Evolutionary conservation across 2,113 vertebrate genomes (phyloP), one percentile per base, ranked within the genome.

Genomic region (Ahaetulla prasina): DNA sequence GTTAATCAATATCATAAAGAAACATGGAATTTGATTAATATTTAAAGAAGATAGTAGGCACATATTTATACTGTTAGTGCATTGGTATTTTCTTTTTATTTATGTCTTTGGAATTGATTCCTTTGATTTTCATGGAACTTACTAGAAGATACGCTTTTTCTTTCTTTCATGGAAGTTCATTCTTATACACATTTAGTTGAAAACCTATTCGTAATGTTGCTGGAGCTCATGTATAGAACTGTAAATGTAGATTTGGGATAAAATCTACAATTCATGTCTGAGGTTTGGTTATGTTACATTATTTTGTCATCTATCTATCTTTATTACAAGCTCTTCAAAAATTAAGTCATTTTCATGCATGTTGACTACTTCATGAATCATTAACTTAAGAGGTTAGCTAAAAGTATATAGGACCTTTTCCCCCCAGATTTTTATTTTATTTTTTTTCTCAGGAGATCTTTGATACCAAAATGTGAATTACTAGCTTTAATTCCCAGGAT

Each of bases 401-500:
- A 95, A 96, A 68, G 35, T 87, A 3, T 88, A 91, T 45, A 92
- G 94, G 8, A 94, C 94, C 93, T 92, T 92, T 87, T 93, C 25
- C 3, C 57, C 25, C 25, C 1, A 90, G 20, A 53, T 54, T 88
- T 88, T 92, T 85, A 88, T 63, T 94, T 93, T 43, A 91, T 84
- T 54, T 86, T 95, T 96, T 95, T 85, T 91, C 93, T 25, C 27
- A 92, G n/a, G 20, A 55, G 91, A 89, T 93, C 88, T 92, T 85
- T 87, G 63, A 0, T 47, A 89, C 93, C 92, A 63, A 93, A 95
- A 16, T 89, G 93, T 93, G 63, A 94, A 89, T 91, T 90, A 95
- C 45, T 85, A 49, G 27, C 94, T 80, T 89, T 92, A 96, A 96
- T 95, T 96, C 94, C 92, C 95, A 95, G 85, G 94, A 95, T 96